These are phyloP conservation scores for Phrynosoma blainvillii DNA, from an alignment of 2,113 vertebrate species.

Conservation along the genomic window DNA sequence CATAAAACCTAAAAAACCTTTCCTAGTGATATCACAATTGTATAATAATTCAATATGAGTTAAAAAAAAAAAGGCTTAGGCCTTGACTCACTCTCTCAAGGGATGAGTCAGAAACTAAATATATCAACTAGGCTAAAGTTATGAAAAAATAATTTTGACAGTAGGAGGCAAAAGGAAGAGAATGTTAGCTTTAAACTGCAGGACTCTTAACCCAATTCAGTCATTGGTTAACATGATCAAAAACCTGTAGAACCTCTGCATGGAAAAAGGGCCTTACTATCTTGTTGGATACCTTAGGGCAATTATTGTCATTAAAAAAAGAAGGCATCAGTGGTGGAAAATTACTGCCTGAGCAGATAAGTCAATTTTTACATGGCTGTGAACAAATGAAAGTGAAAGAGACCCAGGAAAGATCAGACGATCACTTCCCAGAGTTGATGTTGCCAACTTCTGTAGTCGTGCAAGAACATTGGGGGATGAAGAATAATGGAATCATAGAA, in stretches of 20 bases:
- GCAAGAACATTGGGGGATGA: neutral
- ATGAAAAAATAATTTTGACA: constrained; percentile 56
- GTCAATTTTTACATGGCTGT: neutral
- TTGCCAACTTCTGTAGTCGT: neutral
- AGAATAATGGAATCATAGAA: too few species aligned
- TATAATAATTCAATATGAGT: constrained; percentile 72
- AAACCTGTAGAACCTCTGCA: constrained; percentile 33
- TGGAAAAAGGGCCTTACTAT: neutral
- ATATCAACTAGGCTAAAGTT: constrained; percentile 64
- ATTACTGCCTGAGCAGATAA: neutral
- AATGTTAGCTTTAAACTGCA: constrained; percentile 54
- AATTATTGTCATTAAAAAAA: neutral
- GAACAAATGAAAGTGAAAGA: neutral
- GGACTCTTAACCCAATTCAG: constrained; percentile 60
- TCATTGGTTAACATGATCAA: constrained; percentile 63
- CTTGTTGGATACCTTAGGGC: constrained; percentile 32
- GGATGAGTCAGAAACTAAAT: constrained; percentile 80
- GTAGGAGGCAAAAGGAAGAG: constrained; percentile 54
- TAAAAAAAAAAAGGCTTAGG: constrained; percentile 68
- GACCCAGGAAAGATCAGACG: fast-evolving
- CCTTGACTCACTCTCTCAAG: constrained; percentile 70
- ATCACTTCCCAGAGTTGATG: neutral
- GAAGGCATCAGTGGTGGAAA: neutral
- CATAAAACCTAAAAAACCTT: constrained; percentile 65
- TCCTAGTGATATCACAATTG: constrained; percentile 65